These are phyloP conservation scores for Cecropterus lyciades DNA, from an alignment of 1,140 invertebrate species.

Conservation along the genomic window DNA sequence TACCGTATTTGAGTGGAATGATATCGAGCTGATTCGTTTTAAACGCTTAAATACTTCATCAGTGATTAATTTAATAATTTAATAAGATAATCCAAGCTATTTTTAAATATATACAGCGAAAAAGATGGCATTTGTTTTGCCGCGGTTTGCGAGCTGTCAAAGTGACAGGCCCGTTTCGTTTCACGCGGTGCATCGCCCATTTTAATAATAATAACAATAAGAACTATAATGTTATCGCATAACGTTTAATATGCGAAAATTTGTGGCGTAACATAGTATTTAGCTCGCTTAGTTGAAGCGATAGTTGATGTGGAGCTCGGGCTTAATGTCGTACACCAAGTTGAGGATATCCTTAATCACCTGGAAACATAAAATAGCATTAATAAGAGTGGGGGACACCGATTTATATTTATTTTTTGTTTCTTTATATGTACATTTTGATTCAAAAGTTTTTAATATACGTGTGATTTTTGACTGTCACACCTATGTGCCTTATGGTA, in stretches of 20 bases:
- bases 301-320: conserved; percentile 95
- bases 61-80: conserved; percentile 49
- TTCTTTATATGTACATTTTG: too few species aligned
- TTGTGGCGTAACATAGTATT: conserved; percentile 36
- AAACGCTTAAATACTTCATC: conserved; percentile 45
- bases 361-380: conserved; percentile 76
- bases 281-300: conserved; percentile 69
- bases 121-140: conserved; percentile 47
- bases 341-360: conserved; percentile 93
- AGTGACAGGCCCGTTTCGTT: conserved; percentile 38
- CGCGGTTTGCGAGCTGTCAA: conserved; percentile 43
- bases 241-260: conserved; percentile 55
- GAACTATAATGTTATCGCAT: conserved; percentile 58
- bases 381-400: conserved; percentile 5
- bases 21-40: conserved; percentile 75
- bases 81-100: conserved; percentile 65
- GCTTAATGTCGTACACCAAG: conserved; percentile 95
- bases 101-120: conserved; percentile 67
- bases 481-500: too few species aligned
- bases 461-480: too few species aligned
- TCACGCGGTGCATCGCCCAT: conserved; percentile 51
- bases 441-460: too few species aligned
- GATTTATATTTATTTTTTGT: neutral
- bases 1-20: conserved; percentile 69
- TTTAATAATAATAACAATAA: conserved; percentile 63